A percentile compares a stretch with the other conserved stretches of the same genome.
phyloP scores from a whole-genome alignment of 2,797 vertebrate genomes.

The Mallotus villosus region DNA sequence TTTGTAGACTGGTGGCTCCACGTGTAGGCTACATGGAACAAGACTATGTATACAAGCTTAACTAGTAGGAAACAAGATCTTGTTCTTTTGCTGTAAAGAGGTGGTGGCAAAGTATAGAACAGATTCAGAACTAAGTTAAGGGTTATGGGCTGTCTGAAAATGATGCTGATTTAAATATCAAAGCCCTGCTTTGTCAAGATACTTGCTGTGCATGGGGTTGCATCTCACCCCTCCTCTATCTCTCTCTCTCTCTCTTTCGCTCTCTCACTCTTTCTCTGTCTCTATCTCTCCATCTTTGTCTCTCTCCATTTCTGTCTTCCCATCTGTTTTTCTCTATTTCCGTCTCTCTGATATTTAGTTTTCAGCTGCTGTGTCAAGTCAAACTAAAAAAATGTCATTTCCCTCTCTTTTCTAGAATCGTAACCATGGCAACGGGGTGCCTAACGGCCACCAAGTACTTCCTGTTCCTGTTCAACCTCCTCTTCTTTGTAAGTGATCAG shows the following conservation, averaged over 20 bases:
- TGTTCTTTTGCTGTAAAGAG: too few species aligned
- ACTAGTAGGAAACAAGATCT: too few species aligned
- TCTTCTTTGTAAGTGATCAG: constrained; percentile 78
- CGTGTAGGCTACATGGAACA: background rate
- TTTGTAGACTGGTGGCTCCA: background rate
- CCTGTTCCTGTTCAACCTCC: constrained; percentile 81
- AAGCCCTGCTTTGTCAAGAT: background rate
- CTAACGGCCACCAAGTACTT: constrained; percentile 79
- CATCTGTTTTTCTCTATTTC: background rate
- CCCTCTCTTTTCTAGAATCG: constrained; percentile 21
- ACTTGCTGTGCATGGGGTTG: background rate
- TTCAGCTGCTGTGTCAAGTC: background rate
- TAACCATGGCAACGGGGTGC: constrained; percentile 78
- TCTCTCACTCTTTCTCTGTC: background rate
- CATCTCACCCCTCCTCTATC: background rate
- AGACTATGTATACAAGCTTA: too few species aligned
- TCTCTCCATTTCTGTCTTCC: too few species aligned
- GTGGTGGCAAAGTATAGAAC: background rate
- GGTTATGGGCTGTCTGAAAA: background rate
- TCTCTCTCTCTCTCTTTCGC: background rate
- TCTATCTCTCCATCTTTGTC: background rate
- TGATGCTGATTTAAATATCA: background rate
- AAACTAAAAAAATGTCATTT: background rate
- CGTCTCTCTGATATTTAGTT: constrained; percentile 14
- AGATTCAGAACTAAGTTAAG: background rate